A percentile compares a stretch with the other conserved stretches of the same genome.
These are phyloP conservation scores for Lutjanus campechanus DNA, from an alignment of 2,797 vertebrate genomes.

Conservation along the genomic window DNA sequence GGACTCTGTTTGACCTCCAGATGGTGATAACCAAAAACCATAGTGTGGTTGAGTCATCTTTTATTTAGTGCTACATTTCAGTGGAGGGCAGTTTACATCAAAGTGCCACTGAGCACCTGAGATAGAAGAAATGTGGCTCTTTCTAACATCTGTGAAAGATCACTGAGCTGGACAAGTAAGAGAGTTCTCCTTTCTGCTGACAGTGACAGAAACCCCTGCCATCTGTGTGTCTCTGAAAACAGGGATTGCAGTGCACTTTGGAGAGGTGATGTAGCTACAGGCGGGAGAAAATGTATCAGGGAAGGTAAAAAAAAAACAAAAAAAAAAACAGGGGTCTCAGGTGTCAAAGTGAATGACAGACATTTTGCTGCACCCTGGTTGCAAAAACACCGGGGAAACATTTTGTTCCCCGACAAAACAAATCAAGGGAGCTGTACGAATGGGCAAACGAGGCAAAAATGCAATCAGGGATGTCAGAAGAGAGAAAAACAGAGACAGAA, in stretches of 20 bases:
- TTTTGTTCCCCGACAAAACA: constrained; percentile 39
- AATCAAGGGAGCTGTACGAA: constrained; percentile 33
- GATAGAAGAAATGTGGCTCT: constrained; percentile 2
- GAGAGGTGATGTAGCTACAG: constrained; percentile 7
- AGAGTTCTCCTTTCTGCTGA: constrained; percentile 41
- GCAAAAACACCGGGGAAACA: constrained; percentile 29
- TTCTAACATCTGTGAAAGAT: constrained; percentile 8
- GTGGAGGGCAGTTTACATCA: constrained; percentile 13
- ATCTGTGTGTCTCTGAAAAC: constrained; percentile 28
- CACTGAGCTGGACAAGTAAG: constrained; percentile 24
- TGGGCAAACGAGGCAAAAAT: constrained; percentile 33
- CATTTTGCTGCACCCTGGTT: constrained; percentile 26
- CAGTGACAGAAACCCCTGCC: constrained; percentile 30
- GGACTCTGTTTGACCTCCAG: constrained; percentile 2
- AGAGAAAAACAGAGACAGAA: not conserved
- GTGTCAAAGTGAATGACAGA: constrained; percentile 46
- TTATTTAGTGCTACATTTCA: constrained; percentile 19
- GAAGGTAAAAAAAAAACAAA: constrained; percentile 2
- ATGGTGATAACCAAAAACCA: not conserved
- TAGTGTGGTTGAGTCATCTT: constrained; percentile 4
- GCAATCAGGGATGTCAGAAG: constrained; percentile 27
- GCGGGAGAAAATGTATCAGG: constrained; percentile 22
- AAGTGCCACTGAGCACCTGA: constrained; percentile 26
- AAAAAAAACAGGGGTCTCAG: not conserved
- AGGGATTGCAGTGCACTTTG: constrained; percentile 7